Percentiles rank a stretch among this genome's conserved stretches.
Conservation (phyloP, 2,888 invertebrate species). For the Thecocarcelia acutangulata region DNA sequence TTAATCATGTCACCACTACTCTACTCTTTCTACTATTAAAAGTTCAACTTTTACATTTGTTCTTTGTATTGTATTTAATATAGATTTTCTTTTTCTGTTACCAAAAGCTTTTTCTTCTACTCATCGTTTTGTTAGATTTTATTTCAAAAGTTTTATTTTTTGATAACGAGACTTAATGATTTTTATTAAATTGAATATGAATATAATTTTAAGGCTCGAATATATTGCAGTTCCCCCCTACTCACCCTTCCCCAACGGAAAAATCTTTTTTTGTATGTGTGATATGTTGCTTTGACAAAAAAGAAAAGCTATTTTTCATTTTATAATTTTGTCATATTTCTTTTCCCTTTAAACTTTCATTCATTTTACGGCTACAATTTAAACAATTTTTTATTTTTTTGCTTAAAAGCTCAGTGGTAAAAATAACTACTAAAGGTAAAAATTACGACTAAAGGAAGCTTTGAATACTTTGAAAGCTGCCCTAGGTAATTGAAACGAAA, state of each 20-base stretch:
- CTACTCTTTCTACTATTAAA: constrained; percentile 37
- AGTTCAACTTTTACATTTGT: constrained; percentile 42
- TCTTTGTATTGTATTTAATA: constrained; percentile 51
- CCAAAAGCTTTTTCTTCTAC: constrained; percentile 46
- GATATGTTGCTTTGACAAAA: constrained; percentile 31
- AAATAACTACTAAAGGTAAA: too few species aligned
- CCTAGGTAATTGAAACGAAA: too few species aligned
- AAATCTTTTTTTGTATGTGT: constrained; percentile 37
- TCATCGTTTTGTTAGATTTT: constrained; percentile 40
- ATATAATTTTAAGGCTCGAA: constrained; percentile 43
- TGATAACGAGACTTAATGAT: constrained; percentile 24
- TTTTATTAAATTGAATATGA: constrained; percentile 5
- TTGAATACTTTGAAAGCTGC: too few species aligned
- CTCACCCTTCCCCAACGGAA: constrained; percentile 21
- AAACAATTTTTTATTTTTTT: too few species aligned
- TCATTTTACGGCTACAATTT: too few species aligned
- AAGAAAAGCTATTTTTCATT: too few species aligned
- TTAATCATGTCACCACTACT: constrained; percentile 36
- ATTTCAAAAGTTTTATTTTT: constrained; percentile 31
- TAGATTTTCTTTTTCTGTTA: constrained; percentile 7
- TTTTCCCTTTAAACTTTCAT: too few species aligned
- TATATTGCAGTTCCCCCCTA: constrained; percentile 16
- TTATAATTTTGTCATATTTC: too few species aligned
- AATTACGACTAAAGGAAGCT: too few species aligned
- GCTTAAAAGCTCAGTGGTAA: too few species aligned